These are phyloP conservation scores for Ciona savignyi DNA, from an alignment of 23 tunicate genomes.

Conservation along the genomic window DNA sequence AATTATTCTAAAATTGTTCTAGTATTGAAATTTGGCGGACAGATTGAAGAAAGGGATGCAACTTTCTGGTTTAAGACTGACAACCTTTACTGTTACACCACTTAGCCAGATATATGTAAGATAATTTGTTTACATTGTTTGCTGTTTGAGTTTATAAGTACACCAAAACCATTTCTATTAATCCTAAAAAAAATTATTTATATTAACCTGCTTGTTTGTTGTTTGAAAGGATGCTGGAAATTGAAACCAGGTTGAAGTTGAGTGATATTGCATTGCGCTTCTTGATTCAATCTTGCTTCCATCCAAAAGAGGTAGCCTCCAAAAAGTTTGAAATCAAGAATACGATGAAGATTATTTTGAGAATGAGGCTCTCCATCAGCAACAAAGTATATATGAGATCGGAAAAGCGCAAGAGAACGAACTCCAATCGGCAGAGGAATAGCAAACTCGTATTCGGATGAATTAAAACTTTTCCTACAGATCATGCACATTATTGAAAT, in stretches of 20 bases:
- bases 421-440: not conserved
- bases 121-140: too few species aligned
- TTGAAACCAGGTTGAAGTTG: not conserved
- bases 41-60: too few species aligned
- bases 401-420: not conserved
- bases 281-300: not conserved
- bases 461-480: too few species aligned
- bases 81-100: too few species aligned
- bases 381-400: not conserved
- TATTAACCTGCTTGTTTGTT: not conserved
- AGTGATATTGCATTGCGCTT: not conserved
- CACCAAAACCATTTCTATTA: too few species aligned
- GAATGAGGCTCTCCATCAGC: not conserved
- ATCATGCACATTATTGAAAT: too few species aligned
- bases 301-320: not conserved
- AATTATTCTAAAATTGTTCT: too few species aligned
- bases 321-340: not conserved
- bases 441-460: not conserved
- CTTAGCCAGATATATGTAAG: too few species aligned
- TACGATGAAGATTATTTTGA: not conserved
- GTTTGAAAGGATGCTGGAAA: not conserved
- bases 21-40: too few species aligned
- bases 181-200: too few species aligned
- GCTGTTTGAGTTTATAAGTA: too few species aligned
- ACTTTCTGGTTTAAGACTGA: too few species aligned